Evolutionary conservation across 2,113 vertebrate species (phyloP), one percentile per base, ranked within the genome.

Genomic region (Amphiprion ocellaris): DNA sequence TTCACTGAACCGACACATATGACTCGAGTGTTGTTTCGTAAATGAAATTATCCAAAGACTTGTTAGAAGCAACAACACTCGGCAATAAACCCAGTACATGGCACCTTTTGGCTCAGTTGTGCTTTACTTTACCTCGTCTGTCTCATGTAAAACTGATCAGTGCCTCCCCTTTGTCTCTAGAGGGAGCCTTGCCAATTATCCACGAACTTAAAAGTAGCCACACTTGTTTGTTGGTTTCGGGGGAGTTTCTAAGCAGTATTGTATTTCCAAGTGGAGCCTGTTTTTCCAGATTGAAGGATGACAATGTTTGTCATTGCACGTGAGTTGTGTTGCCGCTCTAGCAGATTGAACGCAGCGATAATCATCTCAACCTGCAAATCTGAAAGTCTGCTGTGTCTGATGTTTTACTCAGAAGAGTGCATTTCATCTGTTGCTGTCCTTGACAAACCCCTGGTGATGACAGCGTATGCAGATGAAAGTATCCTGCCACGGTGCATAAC

Each of bases 161-260:
- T 21, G 5, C 67, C 54, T 52, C 39, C 24, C 23, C 28, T 72
- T 77, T 63, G 59, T 77, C 69, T 70, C 54, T 53, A 67, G 75
- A 77, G 78, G 79, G 75, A 76, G 77, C 82, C 83, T 30, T 55
- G 63, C 39, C 88, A 80, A 10, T 52, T 63, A 49, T 49, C 24
- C 33, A 0, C 15, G 30, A 30, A 17, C 6, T 62, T 81, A 68
- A 71, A 93, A 93, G 90, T 69, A 69, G 92, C 64, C 85, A 10
- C 81, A 65, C 94, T 93, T 75, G 93, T 94, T 93, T 90, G 70
- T 84, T 70, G 83, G 93, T 94, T 94, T 94, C 92, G 80, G 81
- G 71, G 85, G 75, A 87, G 92, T 87, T 89, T 72, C 87, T 85
- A 3, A 55, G 39, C 26, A 15, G 79, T 63, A 39, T 91, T 90